phyloP scores from a whole-genome alignment of 2,797 vertebrate species.

The Gallinago solitaria region DNA sequence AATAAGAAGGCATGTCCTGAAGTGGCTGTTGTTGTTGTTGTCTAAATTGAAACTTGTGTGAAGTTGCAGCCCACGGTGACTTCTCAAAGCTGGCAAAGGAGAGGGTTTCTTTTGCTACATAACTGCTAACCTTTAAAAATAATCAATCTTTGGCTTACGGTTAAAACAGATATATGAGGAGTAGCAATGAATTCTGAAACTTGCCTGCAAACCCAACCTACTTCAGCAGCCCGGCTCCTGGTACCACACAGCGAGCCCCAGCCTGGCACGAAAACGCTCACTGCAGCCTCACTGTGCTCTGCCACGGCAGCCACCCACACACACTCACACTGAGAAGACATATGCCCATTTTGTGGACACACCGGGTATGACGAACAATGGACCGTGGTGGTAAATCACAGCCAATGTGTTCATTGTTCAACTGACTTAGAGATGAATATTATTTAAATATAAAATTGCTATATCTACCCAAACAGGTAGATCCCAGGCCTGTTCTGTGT shows the following conservation, averaged over 20 bases:
- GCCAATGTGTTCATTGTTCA: background rate
- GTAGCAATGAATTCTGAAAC: background rate
- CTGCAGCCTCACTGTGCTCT: background rate
- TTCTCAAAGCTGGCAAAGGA: conserved; percentile 6
- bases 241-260: background rate
- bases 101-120: background rate
- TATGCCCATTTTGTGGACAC: background rate
- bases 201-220: background rate
- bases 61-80: background rate
- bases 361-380: background rate
- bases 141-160: conserved; percentile 37
- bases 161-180: conserved; percentile 3
- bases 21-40: background rate
- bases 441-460: background rate
- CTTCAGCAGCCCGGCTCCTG: background rate
- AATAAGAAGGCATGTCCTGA: background rate
- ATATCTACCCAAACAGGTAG: background rate
- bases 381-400: background rate
- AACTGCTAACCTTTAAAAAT: conserved; percentile 64
- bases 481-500: background rate
- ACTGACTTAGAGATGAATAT: background rate
- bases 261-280: rapidly evolving
- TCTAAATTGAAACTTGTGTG: background rate
- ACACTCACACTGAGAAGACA: background rate
- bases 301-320: rapidly evolving